Percentiles rank a stretch among this genome's conserved stretches.
These are phyloP conservation scores for Anoplolepis gracilipes DNA, from an alignment of 1,140 invertebrate genomes.

Conservation along the genomic window DNA sequence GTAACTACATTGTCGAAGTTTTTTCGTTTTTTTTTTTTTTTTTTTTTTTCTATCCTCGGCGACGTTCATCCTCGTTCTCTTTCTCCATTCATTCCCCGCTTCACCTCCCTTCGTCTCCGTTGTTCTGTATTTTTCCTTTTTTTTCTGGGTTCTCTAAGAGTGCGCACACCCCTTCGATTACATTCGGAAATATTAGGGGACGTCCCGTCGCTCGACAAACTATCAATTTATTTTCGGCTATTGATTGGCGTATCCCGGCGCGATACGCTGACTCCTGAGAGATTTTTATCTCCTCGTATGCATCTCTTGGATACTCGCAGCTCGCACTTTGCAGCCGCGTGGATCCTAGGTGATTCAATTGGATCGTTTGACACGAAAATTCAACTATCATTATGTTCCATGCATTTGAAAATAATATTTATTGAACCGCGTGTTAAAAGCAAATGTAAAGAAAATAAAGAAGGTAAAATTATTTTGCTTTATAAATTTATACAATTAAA, in stretches of 20 bases:
- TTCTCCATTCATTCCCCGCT: conserved; percentile 66
- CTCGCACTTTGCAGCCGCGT: neutral
- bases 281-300: conserved; percentile 58
- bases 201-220: conserved; percentile 85
- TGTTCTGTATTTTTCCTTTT: conserved; percentile 71
- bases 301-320: neutral
- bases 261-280: conserved; percentile 69
- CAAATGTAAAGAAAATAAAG: neutral
- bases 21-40: conserved; percentile 76
- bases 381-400: neutral
- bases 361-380: neutral
- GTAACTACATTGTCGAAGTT: conserved; percentile 82
- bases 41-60: conserved; percentile 59
- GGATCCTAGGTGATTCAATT: neutral
- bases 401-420: neutral
- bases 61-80: conserved; percentile 38
- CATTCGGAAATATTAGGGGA: conserved; percentile 87
- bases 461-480: no score
- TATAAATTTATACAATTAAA: no score
- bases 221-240: conserved; percentile 85
- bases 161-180: conserved; percentile 85
- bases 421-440: neutral
- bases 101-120: conserved; percentile 44
- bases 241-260: conserved; percentile 76
- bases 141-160: conserved; percentile 65